Conservation (phyloP, 2,888 invertebrate genomes). For the Pherbina coryleti region DNA sequence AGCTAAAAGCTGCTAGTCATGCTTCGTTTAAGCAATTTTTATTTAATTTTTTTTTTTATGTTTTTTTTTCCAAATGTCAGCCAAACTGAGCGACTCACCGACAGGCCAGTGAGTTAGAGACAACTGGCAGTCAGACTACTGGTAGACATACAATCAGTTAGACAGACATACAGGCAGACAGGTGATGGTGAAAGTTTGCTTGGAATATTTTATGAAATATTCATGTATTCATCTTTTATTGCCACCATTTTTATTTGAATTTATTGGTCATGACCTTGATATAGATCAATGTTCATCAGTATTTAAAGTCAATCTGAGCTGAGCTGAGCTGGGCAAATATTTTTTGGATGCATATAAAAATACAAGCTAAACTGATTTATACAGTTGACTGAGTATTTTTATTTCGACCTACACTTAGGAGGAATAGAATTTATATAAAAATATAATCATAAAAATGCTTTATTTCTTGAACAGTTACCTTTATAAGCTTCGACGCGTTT, state of each 20-base stretch:
- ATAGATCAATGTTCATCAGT: constrained; percentile 9
- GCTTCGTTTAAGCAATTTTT: constrained; percentile 32
- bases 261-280: constrained; percentile 36
- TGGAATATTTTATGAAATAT: constrained; percentile 37
- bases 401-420: too few relatives aligned
- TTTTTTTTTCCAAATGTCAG: not conserved
- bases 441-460: too few relatives aligned
- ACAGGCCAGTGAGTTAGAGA: not conserved
- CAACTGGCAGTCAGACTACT: not conserved
- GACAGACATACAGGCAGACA: not conserved
- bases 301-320: not conserved
- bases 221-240: constrained; percentile 15
- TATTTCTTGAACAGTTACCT: too few relatives aligned
- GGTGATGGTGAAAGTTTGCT: constrained; percentile 34
- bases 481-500: too few relatives aligned
- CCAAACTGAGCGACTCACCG: not conserved
- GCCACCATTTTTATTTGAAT: constrained; percentile 28
- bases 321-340: too few relatives aligned
- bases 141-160: not conserved
- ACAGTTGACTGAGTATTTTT: too few relatives aligned
- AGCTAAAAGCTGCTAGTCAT: not conserved
- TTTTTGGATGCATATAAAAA: too few relatives aligned
- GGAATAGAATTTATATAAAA: too few relatives aligned
- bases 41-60: not conserved
- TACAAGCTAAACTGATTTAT: too few relatives aligned